Evolutionary conservation across 2,797 vertebrate genomes (phyloP), one percentile per base, ranked within the genome.

Genomic region (Delichon dasypus): DNA sequence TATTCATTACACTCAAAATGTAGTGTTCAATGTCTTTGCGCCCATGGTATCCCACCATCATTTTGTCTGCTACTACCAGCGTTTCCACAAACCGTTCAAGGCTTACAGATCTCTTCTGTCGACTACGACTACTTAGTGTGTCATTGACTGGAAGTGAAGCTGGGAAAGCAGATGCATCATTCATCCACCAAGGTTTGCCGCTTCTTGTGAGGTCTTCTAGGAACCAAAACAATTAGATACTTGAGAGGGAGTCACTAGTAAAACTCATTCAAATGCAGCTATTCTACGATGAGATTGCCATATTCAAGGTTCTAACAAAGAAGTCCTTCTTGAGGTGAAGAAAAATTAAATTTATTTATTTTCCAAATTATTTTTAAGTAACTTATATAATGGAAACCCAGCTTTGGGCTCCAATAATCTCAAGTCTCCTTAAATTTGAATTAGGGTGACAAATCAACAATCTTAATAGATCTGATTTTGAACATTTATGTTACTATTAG

Each of bases 1-100:
- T 99, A 98, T 99, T 99, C 99, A 99, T 99, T 93, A 99, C 99
- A 67, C 99, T 99, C 98, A 99, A 95, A 98, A 99, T 98, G 98
- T 99, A 99, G 98, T 99, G 99, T 80, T 99, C 99, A 62, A 99
- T 99, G 97, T 99, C 99, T 98, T 99, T 99, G 96, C 99, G 99
- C 66, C 99, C 99, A 80, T 99, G 99, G 97, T 99, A 99, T 94
- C 99, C 99, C 85, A 99, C 99, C 99, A 99, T 99, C 99, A 99
- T 99, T 98, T 99, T 99, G 97, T 99, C 99, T 30, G 99, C 99
- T 40, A 99, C 99, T 94, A 99, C 99, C 27, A 99, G 97, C 1
- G 99, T 99, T 98, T 99, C 99, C 96, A 99, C 99, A 91, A 99
- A 99, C 89, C 99, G 98, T 93, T 99, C 99, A n/a, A 97, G 98